Percentiles rank a stretch among this genome's conserved stretches.
These are phyloP conservation scores for Takifugu rubripes DNA, from an alignment of 2,797 vertebrate genomes.

Conservation along the genomic window DNA sequence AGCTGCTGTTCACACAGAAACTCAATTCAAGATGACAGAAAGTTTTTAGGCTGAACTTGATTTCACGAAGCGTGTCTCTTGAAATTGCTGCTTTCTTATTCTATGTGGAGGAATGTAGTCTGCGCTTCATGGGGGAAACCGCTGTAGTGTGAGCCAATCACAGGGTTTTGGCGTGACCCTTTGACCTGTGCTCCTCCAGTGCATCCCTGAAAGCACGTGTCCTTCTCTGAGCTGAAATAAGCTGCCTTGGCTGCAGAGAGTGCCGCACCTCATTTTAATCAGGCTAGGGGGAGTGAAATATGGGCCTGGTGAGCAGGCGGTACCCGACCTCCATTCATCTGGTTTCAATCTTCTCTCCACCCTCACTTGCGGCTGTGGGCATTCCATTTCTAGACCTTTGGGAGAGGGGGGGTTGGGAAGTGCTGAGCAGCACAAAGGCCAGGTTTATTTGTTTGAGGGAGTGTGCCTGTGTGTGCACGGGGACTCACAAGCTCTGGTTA, in stretches of 20 bases:
- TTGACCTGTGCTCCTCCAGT: constrained; percentile 26
- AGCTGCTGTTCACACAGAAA: constrained; percentile 6
- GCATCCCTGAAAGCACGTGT: constrained; percentile 51
- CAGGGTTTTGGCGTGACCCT: constrained; percentile 36
- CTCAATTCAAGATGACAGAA: constrained; percentile 38
- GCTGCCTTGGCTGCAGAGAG: constrained; percentile 47
- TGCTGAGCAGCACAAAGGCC: constrained; percentile 58
- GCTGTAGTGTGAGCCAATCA: constrained; percentile 18
- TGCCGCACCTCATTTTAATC: constrained; percentile 74
- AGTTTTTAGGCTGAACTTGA: constrained; percentile 22
- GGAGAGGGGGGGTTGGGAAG: constrained; percentile 18
- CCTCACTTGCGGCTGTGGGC: constrained; percentile 72
- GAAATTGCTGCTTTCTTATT: constrained; percentile 16
- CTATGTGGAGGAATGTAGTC: constrained; percentile 2
- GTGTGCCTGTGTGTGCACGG: constrained; percentile 21
- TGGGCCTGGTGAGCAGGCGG: constrained; percentile 59
- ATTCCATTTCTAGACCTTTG: constrained; percentile 67
- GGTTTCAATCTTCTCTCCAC: constrained; percentile 78
- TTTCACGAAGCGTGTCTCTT: constrained; percentile 21
- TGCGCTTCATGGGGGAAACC: constrained; percentile 14
- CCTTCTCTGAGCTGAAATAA: constrained; percentile 44
- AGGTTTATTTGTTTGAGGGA: constrained; percentile 47
- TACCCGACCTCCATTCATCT: constrained; percentile 75
- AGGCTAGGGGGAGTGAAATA: constrained; percentile 77
- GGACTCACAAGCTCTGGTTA: constrained; percentile 17